Percentiles rank a stretch among this genome's conserved stretches.
Evolutionary conservation across 2,888 invertebrate species (phyloP).

Genomic region (Meganola albula): DNA sequence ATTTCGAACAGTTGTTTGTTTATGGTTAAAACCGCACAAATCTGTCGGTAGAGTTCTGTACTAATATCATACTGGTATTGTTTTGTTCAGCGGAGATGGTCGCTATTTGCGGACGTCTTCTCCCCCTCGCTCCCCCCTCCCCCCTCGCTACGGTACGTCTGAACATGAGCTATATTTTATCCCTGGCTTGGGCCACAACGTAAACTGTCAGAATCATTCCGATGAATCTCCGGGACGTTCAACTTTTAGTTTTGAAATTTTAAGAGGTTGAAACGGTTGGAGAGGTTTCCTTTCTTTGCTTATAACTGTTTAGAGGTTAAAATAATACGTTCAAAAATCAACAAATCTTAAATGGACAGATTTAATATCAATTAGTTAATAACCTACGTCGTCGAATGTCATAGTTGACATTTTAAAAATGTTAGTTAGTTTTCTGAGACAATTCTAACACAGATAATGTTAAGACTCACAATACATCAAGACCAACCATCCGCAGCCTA

Average conservation of each 20-base stretch:
- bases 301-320: conserved; percentile 5
- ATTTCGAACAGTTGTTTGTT: conserved; percentile 20
- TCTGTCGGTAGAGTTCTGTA: conserved; percentile 44
- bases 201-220: conserved; percentile 72
- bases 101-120: conserved; percentile 71
- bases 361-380: too few species aligned
- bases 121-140: conserved; percentile 29
- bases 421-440: too few species aligned
- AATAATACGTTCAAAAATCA: too few species aligned
- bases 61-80: conserved; percentile 73
- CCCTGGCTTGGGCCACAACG: conserved; percentile 66
- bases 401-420: too few species aligned
- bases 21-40: conserved; percentile 34
- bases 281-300: conserved; percentile 19
- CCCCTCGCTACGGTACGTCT: conserved; percentile 62
- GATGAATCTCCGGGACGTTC: conserved; percentile 64
- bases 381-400: too few species aligned
- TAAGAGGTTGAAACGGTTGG: conserved; percentile 31
- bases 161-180: conserved; percentile 74
- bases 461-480: conserved; percentile 23
- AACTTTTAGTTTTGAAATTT: conserved; percentile 61
- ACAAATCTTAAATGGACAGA: too few species aligned
- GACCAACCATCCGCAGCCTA: conserved; percentile 21
- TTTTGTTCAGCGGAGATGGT: conserved; percentile 69
- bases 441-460: too few species aligned